Conservation (phyloP, 35 echinoderm and acorn worm genomes). For the Ophiothrix spiculata region DNA sequence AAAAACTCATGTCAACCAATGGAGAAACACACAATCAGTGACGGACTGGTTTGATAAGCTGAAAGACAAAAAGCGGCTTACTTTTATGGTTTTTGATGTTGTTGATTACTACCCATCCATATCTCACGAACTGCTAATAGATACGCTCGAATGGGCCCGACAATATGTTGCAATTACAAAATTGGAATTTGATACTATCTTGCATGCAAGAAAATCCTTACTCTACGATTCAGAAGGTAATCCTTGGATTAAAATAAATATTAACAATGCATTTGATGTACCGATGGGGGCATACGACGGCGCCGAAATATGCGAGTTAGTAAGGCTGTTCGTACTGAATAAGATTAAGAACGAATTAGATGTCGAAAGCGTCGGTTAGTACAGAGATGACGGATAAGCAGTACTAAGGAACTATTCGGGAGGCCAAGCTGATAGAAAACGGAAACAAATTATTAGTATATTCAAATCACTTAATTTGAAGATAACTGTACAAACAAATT, state of each 20-base stretch:
- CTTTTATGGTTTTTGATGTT: slow-evolving; percentile 41
- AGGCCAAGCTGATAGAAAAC: no score
- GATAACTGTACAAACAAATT: no score
- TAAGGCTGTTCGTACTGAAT: no score
- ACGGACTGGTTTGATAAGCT: slow-evolving; percentile 35
- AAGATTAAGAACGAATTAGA: no score
- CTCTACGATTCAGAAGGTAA: slow-evolving; percentile 18
- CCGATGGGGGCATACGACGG: no score
- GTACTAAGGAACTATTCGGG: no score
- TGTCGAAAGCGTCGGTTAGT: no score
- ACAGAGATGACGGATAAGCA: no score
- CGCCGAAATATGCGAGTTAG: no score
- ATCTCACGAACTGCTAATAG: slow-evolving; percentile 28
- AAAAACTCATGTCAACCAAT: slow-evolving; percentile 26
- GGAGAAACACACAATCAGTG: slow-evolving; percentile 27
- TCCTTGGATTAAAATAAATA: slow-evolving; percentile 23
- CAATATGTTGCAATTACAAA: neutral
- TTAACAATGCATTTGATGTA: no score
- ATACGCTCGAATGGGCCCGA: slow-evolving; percentile 12
- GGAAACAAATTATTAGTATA: no score
- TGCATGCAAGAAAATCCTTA: slow-evolving; percentile 36
- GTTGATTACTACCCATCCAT: slow-evolving; percentile 51
- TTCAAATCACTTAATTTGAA: no score
- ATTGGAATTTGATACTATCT: slow-evolving; percentile 12
- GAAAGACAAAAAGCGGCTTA: neutral